Evolutionary conservation across 92 coral and sea anemone genomes (phyloP).

Genomic region (Siderastrea siderea): DNA sequence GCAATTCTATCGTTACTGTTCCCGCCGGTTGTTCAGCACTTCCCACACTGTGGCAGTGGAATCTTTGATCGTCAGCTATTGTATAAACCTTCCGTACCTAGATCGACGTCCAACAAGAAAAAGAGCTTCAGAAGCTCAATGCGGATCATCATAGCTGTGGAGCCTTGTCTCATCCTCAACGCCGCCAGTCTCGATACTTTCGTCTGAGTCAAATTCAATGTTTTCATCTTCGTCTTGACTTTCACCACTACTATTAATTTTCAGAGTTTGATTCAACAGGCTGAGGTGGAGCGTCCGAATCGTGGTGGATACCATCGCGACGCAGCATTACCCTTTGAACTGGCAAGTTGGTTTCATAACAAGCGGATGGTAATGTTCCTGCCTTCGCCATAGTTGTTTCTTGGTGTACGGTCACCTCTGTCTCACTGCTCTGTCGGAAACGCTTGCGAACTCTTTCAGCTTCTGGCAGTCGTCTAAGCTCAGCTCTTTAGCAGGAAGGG

Average conservation of each 20-base stretch:
- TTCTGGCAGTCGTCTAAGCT: too few species aligned
- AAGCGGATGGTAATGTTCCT: background rate
- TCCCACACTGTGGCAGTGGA: background rate
- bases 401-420: conserved; percentile 60
- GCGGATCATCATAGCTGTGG: conserved; percentile 26
- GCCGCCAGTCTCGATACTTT: background rate
- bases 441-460: conserved; percentile 35
- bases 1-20: background rate
- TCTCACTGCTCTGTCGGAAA: conserved; percentile 67
- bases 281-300: background rate
- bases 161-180: conserved; percentile 10
- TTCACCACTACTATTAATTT: too few species aligned
- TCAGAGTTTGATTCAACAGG: background rate
- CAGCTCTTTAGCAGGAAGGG: too few species aligned
- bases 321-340: background rate
- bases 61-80: background rate
- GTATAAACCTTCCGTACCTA: conserved; percentile 44
- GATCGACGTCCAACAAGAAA: conserved; percentile 36
- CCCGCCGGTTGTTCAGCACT: background rate
- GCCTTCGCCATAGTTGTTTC: conserved; percentile 11
- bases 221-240: too few species aligned
- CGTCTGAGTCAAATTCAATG: background rate
- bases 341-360: conserved; percentile 1
- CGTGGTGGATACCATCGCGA: background rate
- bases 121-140: conserved; percentile 1